These are phyloP conservation scores for Sturmia bella DNA, from an alignment of 2,888 invertebrate genomes.

Conservation along the genomic window DNA sequence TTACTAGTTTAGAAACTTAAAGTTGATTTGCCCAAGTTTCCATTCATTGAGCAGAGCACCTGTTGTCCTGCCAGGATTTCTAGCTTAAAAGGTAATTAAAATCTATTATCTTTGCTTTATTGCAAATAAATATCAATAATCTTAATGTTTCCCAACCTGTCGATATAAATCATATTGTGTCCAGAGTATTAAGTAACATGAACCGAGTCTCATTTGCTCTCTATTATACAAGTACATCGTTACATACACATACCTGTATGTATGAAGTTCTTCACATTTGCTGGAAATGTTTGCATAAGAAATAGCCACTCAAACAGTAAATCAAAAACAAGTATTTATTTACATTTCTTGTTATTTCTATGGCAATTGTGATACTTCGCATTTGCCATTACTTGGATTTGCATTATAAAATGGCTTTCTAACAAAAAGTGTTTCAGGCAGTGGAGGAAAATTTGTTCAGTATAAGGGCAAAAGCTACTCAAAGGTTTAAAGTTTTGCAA, in stretches of 20 bases:
- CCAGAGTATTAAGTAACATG: neutral
- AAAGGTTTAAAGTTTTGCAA: no score
- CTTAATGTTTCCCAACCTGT: neutral
- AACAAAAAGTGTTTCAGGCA: no score
- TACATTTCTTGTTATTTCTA: slow-evolving; percentile 33
- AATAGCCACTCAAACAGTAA: slow-evolving; percentile 29
- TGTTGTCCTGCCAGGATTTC: neutral
- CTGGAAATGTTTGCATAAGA: neutral
- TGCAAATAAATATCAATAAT: slow-evolving; percentile 7
- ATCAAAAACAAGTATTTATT: slow-evolving; percentile 34
- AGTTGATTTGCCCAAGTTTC: no score
- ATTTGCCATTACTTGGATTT: slow-evolving; percentile 5
- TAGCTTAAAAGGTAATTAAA: slow-evolving; percentile 23
- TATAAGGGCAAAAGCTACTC: no score
- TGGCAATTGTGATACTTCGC: slow-evolving; percentile 9
- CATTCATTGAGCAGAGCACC: neutral
- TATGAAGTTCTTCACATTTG: neutral
- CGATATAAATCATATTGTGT: slow-evolving; percentile 37
- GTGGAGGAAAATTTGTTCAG: no score
- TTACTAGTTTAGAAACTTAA: no score
- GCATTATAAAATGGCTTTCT: no score
- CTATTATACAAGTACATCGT: neutral
- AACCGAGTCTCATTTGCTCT: neutral
- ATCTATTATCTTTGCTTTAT: slow-evolving; percentile 21
- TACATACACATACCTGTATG: neutral